A percentile compares a stretch with the other conserved stretches of the same genome.
phyloP scores from a whole-genome alignment of 64 coral and sea anemone species.

The Montipora sp. region DNA sequence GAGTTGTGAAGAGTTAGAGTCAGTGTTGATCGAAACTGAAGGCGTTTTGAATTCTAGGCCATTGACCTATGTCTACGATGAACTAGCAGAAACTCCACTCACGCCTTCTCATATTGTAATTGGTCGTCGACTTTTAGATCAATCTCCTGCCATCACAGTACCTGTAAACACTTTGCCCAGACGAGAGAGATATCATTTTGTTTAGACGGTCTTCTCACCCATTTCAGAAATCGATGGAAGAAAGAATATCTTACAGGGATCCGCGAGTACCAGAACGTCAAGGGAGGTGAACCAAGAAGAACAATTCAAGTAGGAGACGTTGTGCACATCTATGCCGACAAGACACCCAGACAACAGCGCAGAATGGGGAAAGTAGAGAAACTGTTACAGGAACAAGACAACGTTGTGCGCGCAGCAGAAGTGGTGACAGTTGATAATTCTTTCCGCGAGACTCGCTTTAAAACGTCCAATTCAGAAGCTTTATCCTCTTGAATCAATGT shows the following conservation, averaged over 20 bases:
- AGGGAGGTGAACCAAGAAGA: conserved; percentile 15
- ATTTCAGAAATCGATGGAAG: conserved; percentile 53
- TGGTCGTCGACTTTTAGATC: conserved; percentile 39
- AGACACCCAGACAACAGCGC: conserved; percentile 53
- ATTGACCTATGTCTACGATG: conserved; percentile 22
- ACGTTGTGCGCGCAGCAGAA: background rate
- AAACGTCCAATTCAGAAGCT: background rate
- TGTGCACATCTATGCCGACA: conserved; percentile 55
- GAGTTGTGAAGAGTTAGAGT: too few relatives aligned
- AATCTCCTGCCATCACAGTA: background rate
- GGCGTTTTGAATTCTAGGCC: too few relatives aligned
- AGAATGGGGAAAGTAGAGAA: conserved; percentile 57
- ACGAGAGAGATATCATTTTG: conserved; percentile 31
- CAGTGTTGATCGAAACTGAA: too few relatives aligned
- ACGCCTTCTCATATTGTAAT: conserved; percentile 51
- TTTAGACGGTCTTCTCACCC: conserved; percentile 34
- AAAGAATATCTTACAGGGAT: conserved; percentile 56
- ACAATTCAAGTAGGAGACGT: conserved; percentile 48
- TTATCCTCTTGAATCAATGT: background rate
- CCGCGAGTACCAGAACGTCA: conserved; percentile 58
- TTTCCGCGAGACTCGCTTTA: background rate
- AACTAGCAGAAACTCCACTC: conserved; percentile 30
- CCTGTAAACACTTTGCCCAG: background rate
- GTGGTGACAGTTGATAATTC: background rate
- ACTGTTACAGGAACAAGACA: background rate